Conservation (phyloP, 2,888 invertebrate genomes). For the Dicycla oo region DNA sequence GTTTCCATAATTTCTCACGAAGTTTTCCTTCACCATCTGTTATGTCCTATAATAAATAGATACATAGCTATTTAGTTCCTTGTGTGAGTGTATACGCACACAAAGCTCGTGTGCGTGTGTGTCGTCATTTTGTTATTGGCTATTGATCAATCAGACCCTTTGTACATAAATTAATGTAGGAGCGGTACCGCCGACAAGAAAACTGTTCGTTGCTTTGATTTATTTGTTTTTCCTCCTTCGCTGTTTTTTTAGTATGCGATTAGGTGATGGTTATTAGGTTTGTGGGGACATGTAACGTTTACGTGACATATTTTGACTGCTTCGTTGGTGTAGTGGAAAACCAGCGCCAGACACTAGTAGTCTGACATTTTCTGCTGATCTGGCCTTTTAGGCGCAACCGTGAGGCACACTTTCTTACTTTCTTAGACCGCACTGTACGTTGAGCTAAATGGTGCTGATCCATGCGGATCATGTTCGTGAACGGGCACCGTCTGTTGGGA, state of each 20-base stretch:
- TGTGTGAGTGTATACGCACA: slow-evolving; percentile 5
- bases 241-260: slow-evolving; percentile 8
- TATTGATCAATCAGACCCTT: slow-evolving; percentile 76
- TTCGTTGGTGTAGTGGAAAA: background rate
- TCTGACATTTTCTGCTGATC: too few species aligned
- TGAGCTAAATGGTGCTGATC: too few species aligned
- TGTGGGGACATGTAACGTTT: background rate
- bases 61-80: background rate
- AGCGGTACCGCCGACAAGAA: slow-evolving; percentile 29
- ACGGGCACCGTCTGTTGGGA: too few species aligned
- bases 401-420: too few species aligned
- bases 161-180: slow-evolving; percentile 66
- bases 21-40: slow-evolving; percentile 33
- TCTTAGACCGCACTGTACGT: too few species aligned
- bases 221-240: slow-evolving; percentile 39
- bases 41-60: slow-evolving; percentile 23
- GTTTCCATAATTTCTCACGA: background rate
- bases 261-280: slow-evolving; percentile 15
- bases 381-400: too few species aligned
- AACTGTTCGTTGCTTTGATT: slow-evolving; percentile 53
- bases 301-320: slow-evolving; percentile 8
- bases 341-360: too few species aligned
- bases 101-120: slow-evolving; percentile 14
- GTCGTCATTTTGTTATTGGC: slow-evolving; percentile 56
- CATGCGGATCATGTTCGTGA: too few species aligned